Evolutionary conservation across 2,888 invertebrate genomes (phyloP).

Genomic region (Embidobia sp.): DNA sequence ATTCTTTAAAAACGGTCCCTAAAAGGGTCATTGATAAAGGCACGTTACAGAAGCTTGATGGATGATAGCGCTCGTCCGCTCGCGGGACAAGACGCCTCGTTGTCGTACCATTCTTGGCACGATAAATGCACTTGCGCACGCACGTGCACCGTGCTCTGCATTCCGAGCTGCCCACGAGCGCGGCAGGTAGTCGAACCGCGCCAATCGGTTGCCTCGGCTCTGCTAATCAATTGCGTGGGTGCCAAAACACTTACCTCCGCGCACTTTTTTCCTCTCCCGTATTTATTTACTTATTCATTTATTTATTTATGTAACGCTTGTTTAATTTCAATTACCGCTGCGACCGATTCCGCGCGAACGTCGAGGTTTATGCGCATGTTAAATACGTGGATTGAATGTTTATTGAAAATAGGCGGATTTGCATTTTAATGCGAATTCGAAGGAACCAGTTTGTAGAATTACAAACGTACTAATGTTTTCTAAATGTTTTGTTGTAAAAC

Average conservation of each 20-base stretch:
- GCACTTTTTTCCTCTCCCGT: not conserved
- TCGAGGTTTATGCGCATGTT: no score
- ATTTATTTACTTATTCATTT: no score
- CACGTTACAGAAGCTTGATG: conserved; percentile 9
- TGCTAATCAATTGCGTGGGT: conserved; percentile 61
- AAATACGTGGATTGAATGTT: no score
- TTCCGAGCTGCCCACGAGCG: conserved; percentile 71
- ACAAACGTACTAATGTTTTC: no score
- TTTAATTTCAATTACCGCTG: no score
- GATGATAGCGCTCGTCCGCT: conserved; percentile 3
- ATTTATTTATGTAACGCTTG: no score
- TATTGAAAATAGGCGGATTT: no score
- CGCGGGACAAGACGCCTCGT: conserved; percentile 49
- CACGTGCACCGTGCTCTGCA: conserved; percentile 66
- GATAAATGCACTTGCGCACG: conserved; percentile 66
- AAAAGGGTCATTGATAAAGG: conserved; percentile 28
- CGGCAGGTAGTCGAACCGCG: conserved; percentile 69
- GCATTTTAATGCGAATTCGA: no score
- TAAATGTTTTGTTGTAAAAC: no score
- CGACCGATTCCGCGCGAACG: no score
- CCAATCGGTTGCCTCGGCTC: conserved; percentile 48
- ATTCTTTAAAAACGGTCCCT: no score
- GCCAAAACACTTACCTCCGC: conserved; percentile 32
- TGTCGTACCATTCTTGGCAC: conserved; percentile 64
- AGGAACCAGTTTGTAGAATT: no score